Conservation (phyloP, 1,140 invertebrate genomes). For the Cyclargus thomasi region DNA sequence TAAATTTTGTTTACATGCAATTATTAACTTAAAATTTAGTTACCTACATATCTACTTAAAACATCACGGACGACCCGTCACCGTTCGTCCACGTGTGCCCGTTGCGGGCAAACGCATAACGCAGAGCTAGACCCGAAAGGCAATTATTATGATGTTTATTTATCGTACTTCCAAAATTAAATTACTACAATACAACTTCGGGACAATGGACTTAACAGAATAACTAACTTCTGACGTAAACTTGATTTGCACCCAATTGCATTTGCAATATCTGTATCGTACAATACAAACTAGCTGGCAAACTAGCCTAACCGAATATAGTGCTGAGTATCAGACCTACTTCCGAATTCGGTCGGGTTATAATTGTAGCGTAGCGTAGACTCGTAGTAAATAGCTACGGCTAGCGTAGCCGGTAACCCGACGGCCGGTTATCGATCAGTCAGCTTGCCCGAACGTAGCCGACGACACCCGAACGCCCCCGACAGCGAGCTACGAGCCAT, state of each 20-base stretch:
- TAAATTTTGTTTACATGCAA: no score
- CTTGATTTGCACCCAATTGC: conserved; percentile 21
- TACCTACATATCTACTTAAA: no score
- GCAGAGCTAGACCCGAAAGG: no score
- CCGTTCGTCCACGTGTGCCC: no score
- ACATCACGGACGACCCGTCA: no score
- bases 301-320: conserved; percentile 24
- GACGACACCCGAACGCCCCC: conserved; percentile 45
- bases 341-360: conserved; percentile 45
- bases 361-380: conserved; percentile 58
- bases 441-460: conserved; percentile 41
- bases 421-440: conserved; percentile 65
- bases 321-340: conserved; percentile 33
- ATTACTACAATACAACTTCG: background rate
- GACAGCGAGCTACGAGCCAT: conserved; percentile 34
- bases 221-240: conserved; percentile 14
- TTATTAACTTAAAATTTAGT: no score
- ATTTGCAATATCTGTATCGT: background rate
- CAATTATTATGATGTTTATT: background rate
- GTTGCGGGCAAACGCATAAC: no score
- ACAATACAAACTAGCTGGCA: conserved; percentile 23
- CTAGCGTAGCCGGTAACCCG: conserved; percentile 48
- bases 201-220: background rate
- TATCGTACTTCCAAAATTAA: background rate
- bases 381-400: conserved; percentile 54